phyloP scores from a whole-genome alignment of 2,113 vertebrate species.

The Myanophis thanlyinensis region DNA sequence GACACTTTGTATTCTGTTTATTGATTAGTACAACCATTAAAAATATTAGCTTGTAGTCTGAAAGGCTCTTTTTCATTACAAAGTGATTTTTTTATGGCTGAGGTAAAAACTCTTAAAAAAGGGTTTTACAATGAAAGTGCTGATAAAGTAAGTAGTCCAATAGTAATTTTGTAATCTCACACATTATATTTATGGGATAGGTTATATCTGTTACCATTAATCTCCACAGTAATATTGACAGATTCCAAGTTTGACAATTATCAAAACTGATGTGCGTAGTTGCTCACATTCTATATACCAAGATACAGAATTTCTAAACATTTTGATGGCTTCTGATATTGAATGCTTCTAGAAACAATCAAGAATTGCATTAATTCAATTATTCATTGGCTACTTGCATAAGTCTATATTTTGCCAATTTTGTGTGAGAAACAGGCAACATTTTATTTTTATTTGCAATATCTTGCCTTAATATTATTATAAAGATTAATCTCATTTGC shows the following conservation, averaged over 20 bases:
- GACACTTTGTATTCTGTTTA: background rate
- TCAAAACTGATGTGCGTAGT: slow-evolving; percentile 63
- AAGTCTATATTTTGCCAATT: slow-evolving; percentile 31
- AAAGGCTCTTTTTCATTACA: slow-evolving; percentile 64
- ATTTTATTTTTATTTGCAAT: slow-evolving; percentile 30
- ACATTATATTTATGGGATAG: slow-evolving; percentile 76
- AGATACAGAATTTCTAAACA: slow-evolving; percentile 48
- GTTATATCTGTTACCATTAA: slow-evolving; percentile 75
- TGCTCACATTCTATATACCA: slow-evolving; percentile 61
- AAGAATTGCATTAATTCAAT: slow-evolving; percentile 44
- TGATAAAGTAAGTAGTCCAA: slow-evolving; percentile 71
- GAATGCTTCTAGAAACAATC: slow-evolving; percentile 57
- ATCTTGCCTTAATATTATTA: slow-evolving; percentile 35
- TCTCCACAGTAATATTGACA: slow-evolving; percentile 71
- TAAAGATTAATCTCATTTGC: slow-evolving; percentile 40
- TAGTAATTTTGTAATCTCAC: slow-evolving; percentile 67
- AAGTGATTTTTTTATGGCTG: slow-evolving; percentile 72
- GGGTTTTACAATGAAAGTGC: slow-evolving; percentile 72
- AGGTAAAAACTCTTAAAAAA: slow-evolving; percentile 71
- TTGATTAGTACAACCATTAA: slow-evolving; percentile 31
- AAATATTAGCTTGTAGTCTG: slow-evolving; percentile 47
- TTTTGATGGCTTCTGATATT: slow-evolving; percentile 56
- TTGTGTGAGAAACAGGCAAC: slow-evolving; percentile 38
- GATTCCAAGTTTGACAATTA: slow-evolving; percentile 69
- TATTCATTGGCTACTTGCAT: slow-evolving; percentile 37